These are phyloP conservation scores for Drosophila subobscura DNA, from an alignment of 1,140 invertebrate genomes.

Conservation along the genomic window DNA sequence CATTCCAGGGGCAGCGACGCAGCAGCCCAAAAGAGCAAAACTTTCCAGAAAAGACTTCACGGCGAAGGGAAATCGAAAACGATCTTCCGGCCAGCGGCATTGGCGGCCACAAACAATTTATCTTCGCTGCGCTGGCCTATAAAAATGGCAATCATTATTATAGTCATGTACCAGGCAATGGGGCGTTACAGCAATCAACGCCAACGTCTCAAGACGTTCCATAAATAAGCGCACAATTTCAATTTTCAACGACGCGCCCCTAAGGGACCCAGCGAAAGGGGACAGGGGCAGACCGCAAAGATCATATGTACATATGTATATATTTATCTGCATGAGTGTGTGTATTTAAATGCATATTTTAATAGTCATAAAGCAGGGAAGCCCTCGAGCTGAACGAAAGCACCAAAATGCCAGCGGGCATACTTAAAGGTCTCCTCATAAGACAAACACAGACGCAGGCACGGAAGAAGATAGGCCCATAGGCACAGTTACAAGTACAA, in stretches of 20 bases:
- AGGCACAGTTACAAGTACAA: constrained; percentile 18
- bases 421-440: constrained; percentile 59
- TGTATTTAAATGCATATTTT: constrained; percentile 80
- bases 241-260: constrained; percentile 65
- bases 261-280: constrained; percentile 12
- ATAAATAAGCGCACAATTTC: constrained; percentile 78
- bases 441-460: constrained; percentile 8
- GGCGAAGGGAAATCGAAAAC: constrained; percentile 17
- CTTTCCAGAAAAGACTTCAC: constrained; percentile 59
- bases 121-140: constrained; percentile 53
- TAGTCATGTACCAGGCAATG: constrained; percentile 77
- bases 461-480: constrained; percentile 13
- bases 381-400: constrained; percentile 36
- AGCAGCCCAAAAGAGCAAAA: constrained; percentile 2
- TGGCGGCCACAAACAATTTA: constrained; percentile 55
- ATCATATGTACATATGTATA: constrained; percentile 20
- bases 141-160: constrained; percentile 78
- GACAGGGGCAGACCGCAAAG: constrained; percentile 38
- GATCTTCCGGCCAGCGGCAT: constrained; percentile 38
- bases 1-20: neutral
- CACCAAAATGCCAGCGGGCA: constrained; percentile 62
- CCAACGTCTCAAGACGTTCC: constrained; percentile 55
- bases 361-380: constrained; percentile 71
- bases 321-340: constrained; percentile 10
- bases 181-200: constrained; percentile 80